A percentile compares a stretch with the other conserved stretches of the same genome.
These are phyloP conservation scores for Drosophila dives DNA, from an alignment of 2,888 invertebrate species.

Conservation along the genomic window DNA sequence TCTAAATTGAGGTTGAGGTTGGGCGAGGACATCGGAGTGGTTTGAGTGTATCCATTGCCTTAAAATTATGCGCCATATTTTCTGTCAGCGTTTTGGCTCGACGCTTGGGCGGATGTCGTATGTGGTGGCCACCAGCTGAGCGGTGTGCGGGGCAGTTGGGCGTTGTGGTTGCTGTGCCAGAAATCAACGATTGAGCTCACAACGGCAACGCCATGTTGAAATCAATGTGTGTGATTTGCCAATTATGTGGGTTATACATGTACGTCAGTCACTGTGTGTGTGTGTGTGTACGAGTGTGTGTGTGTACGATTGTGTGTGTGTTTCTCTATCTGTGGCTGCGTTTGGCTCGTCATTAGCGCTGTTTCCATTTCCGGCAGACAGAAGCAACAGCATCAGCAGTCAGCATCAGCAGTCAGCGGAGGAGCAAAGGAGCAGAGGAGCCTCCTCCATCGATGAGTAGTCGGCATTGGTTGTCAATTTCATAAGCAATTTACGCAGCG, in stretches of 20 bases:
- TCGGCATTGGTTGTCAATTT: constrained; percentile 76
- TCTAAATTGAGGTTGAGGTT: constrained; percentile 49
- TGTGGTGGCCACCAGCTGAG: constrained; percentile 43
- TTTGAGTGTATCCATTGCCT: constrained; percentile 65
- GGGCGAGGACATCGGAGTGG: constrained; percentile 29
- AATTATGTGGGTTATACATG: constrained; percentile 77
- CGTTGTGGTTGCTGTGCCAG: constrained; percentile 54
- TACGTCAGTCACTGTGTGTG: constrained; percentile 19
- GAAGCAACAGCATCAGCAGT: constrained; percentile 41
- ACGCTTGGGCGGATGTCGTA: constrained; percentile 57
- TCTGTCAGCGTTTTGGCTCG: constrained; percentile 55
- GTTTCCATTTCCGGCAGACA: constrained; percentile 80
- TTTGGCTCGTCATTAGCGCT: constrained; percentile 79
- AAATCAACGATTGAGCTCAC: constrained; percentile 78
- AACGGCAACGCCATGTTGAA: constrained; percentile 67
- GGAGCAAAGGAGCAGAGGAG: too few relatives aligned
- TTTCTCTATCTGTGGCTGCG: constrained; percentile 36
- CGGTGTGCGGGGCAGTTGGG: constrained; percentile 1
- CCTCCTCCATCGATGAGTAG: constrained; percentile 28
- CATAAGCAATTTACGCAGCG: constrained; percentile 80
- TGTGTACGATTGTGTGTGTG: constrained; percentile 4
- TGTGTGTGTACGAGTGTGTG: constrained; percentile 12
- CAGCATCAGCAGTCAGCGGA: constrained; percentile 1
- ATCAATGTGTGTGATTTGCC: constrained; percentile 81
- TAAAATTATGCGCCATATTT: constrained; percentile 80